These are phyloP conservation scores for Argyrosomus regius DNA, from an alignment of 2,797 vertebrate species.

Conservation along the genomic window DNA sequence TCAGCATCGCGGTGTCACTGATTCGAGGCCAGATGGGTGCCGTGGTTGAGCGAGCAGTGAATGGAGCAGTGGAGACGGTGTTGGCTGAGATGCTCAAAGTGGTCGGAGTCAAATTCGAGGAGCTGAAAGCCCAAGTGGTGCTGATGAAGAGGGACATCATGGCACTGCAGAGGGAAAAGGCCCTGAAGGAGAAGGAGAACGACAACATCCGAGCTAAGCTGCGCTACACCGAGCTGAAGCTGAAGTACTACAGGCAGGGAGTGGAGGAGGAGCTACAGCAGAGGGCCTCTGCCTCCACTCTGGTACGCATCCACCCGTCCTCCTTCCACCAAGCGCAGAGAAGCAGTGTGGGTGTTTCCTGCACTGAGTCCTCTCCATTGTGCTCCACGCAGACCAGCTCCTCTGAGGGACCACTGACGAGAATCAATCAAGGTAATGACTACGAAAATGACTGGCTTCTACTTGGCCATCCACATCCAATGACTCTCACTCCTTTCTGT, in stretches of 20 bases:
- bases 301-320: conserved; percentile 53
- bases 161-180: conserved; percentile 77
- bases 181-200: conserved; percentile 84
- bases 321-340: conserved; percentile 32
- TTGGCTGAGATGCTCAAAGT: conserved; percentile 87
- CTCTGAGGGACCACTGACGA: conserved; percentile 6
- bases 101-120: conserved; percentile 86
- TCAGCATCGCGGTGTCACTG: conserved; percentile 85
- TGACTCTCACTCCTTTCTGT: conserved; percentile 7
- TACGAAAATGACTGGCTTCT: fast-evolving
- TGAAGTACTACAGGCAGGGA: conserved; percentile 82
- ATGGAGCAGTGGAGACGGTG: conserved; percentile 86
- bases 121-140: conserved; percentile 78
- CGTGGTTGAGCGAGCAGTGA: conserved; percentile 86
- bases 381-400: conserved; percentile 37
- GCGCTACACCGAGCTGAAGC: conserved; percentile 82
- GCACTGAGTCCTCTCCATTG: conserved; percentile 19
- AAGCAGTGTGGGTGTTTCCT: background rate
- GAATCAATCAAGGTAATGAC: conserved; percentile 51
- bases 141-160: conserved; percentile 71
- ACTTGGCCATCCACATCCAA: too few relatives aligned
- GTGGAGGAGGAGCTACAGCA: conserved; percentile 82
- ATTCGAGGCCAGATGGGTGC: conserved; percentile 87
- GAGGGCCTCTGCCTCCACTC: conserved; percentile 58
- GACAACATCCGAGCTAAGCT: conserved; percentile 84